Base-by-base conservation (phyloP, 2,797 vertebrate species). In the Lerista edwardsae region DNA sequence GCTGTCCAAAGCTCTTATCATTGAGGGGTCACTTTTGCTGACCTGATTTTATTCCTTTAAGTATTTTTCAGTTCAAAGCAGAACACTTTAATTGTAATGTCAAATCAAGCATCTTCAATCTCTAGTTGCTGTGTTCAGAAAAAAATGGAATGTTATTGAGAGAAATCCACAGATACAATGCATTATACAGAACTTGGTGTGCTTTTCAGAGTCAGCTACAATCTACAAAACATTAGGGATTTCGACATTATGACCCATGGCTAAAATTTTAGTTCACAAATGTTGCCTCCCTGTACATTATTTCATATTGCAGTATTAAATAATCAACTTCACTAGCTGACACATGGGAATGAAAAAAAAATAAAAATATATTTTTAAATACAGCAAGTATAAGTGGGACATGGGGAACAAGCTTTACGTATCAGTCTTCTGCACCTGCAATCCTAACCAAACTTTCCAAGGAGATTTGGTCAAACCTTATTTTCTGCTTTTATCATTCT, bases 181-280 rank as follows among this genome's bases (percentile, higher is more conserved):
- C 5, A 19, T 79, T 0, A 0, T 12, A 23, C 36, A 29, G 9
- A 21, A 34, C 41, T 11, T 73, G 68, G 41, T 65, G 25, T n/a
- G 36, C 51, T 62, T 80, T 82, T 74, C 1, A 15, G 41, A 85
- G 39, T 74, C 80, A 65, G 41, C 62, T 71, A 84, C 74, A 89
- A 84, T 23, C 17, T 0, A 0, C 21, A 73, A 82, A 82, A 65
- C 76, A 27, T 14, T 72, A 82, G 84, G 64, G 78, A n/a, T 31
- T 64, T 77, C 87, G 87, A 84, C 27, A 79, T 67, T n/a, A 69
- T 7, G 65, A 36, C 75, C 47, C 23, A 29, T 47, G 61, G 61
- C 83, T 75, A 75, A 75, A 39, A 85, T 82, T 90, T 87, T 69
- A 80, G 76, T 79, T 85, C 1, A 17, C 76, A 93, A 89, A 82